These are phyloP conservation scores for Drosophila mojavensis DNA, from an alignment of 1,140 invertebrate species.

Conservation along the genomic window DNA sequence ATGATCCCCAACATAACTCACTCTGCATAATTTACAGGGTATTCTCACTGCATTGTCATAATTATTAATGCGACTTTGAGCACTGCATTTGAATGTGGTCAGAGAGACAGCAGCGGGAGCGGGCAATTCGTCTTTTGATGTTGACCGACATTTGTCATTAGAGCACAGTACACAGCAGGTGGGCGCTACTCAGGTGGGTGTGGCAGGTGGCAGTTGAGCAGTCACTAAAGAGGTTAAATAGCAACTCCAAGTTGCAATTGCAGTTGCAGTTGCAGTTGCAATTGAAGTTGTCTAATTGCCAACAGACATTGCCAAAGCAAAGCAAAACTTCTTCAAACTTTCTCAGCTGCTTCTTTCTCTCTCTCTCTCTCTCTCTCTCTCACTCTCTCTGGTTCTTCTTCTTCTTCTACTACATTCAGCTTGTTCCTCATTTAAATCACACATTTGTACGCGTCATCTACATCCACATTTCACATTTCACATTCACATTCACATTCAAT, in stretches of 20 bases:
- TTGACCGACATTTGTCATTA: conserved; percentile 61
- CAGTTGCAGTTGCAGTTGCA: conserved; percentile 14
- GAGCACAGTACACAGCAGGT: conserved; percentile 31
- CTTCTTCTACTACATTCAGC: conserved; percentile 1
- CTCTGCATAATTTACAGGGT: conserved; percentile 1
- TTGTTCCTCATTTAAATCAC: conserved; percentile 73
- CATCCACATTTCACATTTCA: conserved; percentile 18
- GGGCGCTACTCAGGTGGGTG: conserved; percentile 1
- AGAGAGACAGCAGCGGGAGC: conserved; percentile 45
- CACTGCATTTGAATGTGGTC: conserved; percentile 66
- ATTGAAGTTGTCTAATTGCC: conserved; percentile 26
- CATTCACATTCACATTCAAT: conserved; percentile 11
- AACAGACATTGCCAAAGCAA: neutral
- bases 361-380: too few species aligned
- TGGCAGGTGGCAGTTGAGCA: neutral
- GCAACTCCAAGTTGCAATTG: conserved; percentile 1
- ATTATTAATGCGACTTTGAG: conserved; percentile 70
- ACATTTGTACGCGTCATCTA: conserved; percentile 74
- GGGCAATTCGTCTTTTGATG: conserved; percentile 52
- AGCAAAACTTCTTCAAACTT: neutral
- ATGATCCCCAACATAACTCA: too few species aligned
- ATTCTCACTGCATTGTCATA: conserved; percentile 61
- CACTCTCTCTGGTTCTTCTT: neutral
- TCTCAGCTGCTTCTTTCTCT: neutral
- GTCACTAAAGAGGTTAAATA: neutral